phyloP scores from a whole-genome alignment of 2,797 vertebrate species.

The Muraenolepis orangiensis region DNA sequence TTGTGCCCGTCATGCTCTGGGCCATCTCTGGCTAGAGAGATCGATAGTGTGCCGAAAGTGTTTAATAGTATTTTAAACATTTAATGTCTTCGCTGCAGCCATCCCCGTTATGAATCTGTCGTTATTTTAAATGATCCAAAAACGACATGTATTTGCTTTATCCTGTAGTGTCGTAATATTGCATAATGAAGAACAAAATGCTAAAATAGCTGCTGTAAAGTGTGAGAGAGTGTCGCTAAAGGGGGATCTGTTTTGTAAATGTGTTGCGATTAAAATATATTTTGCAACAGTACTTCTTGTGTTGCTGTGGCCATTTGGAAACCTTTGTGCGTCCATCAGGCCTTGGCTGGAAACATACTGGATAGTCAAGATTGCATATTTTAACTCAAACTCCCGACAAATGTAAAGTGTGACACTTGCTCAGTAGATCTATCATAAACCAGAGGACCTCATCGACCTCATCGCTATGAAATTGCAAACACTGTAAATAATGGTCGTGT shows the following conservation, averaged over 20 bases:
- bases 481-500: not conserved
- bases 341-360: no score
- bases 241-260: not conserved
- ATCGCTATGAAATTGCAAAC: no score
- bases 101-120: no score
- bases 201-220: not conserved
- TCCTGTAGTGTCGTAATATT: not conserved
- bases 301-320: slow-evolving; percentile 37
- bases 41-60: not conserved
- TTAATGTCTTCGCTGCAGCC: not conserved
- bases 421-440: not conserved
- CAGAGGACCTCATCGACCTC: no score
- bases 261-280: not conserved
- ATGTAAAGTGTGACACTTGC: not conserved
- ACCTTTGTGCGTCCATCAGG: not conserved
- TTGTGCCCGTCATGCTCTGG: not conserved
- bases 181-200: not conserved
- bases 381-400: not conserved
- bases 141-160: not conserved
- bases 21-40: not conserved
- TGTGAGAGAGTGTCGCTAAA: not conserved
- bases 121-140: no score
- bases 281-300: not conserved
- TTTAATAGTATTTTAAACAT: not conserved
- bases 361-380: not conserved